phyloP scores from a whole-genome alignment of 2,797 vertebrate species.

The Acipenser transmontanus region DNA sequence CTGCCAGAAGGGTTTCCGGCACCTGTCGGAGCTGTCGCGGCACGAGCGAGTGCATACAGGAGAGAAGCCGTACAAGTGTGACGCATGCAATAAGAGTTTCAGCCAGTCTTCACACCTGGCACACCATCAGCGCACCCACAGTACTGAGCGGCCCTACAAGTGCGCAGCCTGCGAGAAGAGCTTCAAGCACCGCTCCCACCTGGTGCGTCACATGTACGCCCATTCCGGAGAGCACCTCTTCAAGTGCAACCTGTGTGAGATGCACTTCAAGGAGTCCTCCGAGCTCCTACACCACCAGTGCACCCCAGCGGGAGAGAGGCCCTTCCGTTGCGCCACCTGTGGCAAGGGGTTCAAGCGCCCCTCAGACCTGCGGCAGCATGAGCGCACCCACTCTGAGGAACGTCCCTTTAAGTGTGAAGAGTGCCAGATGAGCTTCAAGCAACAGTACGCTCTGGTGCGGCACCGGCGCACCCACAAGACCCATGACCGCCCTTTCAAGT shows the following conservation, averaged over 20 bases:
- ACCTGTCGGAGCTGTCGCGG: conserved; percentile 87
- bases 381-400: conserved; percentile 92
- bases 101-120: conserved; percentile 94
- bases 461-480: conserved; percentile 89
- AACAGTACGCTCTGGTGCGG: conserved; percentile 88
- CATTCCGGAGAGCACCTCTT: conserved; percentile 93
- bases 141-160: conserved; percentile 90
- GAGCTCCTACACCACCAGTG: conserved; percentile 96
- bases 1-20: conserved; percentile 95
- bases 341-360: conserved; percentile 93
- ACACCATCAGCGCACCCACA: conserved; percentile 95
- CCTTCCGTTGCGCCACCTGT: conserved; percentile 86
- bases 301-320: conserved; percentile 85
- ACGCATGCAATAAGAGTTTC: conserved; percentile 93
- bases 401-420: conserved; percentile 98
- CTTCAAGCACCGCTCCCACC: conserved; percentile 96
- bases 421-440: conserved; percentile 98
- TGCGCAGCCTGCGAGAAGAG: conserved; percentile 95
- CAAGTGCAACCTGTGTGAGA: conserved; percentile 89
- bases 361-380: conserved; percentile 90
- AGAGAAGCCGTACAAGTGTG: conserved; percentile 94
- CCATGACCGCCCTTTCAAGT: conserved; percentile 82
- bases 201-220: conserved; percentile 96
- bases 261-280: conserved; percentile 93
- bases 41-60: conserved; percentile 93